Base-by-base conservation (phyloP, 2,888 invertebrate genomes). In the Trissoscelio sp. region DNA sequence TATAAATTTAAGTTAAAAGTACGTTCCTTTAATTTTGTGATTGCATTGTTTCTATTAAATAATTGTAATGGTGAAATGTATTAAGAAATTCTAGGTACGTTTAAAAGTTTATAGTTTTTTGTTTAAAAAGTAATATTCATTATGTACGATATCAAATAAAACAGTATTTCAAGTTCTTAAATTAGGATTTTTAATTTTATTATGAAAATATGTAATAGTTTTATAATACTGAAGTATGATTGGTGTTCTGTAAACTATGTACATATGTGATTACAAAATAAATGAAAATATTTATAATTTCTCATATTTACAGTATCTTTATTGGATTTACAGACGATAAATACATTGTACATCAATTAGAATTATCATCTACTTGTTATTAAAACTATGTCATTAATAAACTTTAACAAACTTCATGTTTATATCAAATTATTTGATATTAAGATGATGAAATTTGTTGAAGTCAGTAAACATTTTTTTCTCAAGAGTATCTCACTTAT, bases 231-330 rank as follows among this genome's bases (percentile, higher is more conserved):
- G 18, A 44, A 1, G 2, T 18, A 44, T 7, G 16, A 34, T 18
- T 44, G 39, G 12, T 16, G 7, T 44, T 1, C 2, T 44, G 18
- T 44, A 44, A 44, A 18, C n/a, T 14, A 39, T 39, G 12, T 39
- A 39, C 3, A 3, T 39, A 44, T 44, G 18, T 44, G 18, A 18
- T 18, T 18, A 18, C 16, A 44, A 16, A 28, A 31, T 42, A 60
- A 69, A 31, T 22, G 28, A 14, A 39, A 14, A 4, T 12, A 18
- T 44, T 44, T 44, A 39, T 44, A 39, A n/a, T 39, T 39, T 39
- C 1, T 6, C n/a, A 70, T 72, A 75, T 75, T 57, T 75, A 75
- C 64, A 75, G 12, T 44, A 20, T 51, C 16, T 75, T 75, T 75
- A 75, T 74, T 74, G 5, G 20, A 57, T 66, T 57, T 75, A 51